phyloP scores from a whole-genome alignment of 2,888 invertebrate species.

The Iphiclides podalirius region DNA sequence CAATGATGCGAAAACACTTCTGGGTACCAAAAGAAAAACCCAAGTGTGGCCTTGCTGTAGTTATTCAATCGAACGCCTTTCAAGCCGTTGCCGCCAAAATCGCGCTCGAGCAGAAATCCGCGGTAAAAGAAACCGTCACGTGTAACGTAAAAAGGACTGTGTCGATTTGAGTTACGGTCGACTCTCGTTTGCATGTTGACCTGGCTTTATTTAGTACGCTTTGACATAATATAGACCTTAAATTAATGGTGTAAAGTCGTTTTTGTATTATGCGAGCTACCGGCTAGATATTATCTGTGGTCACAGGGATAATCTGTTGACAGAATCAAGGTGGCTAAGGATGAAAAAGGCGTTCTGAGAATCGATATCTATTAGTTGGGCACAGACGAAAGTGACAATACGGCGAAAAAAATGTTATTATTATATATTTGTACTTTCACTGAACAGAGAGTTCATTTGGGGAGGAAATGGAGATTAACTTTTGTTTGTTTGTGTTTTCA shows the following conservation, averaged over 20 bases:
- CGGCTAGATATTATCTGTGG: slow-evolving; percentile 36
- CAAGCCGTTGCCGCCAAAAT: slow-evolving; percentile 48
- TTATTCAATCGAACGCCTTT: slow-evolving; percentile 75
- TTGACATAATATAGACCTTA: slow-evolving; percentile 17
- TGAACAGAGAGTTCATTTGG: slow-evolving; percentile 9
- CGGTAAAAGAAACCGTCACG: slow-evolving; percentile 22
- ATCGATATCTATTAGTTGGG: slow-evolving; percentile 36
- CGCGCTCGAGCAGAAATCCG: slow-evolving; percentile 54
- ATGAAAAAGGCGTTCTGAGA: slow-evolving; percentile 48
- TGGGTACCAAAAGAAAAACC: slow-evolving; percentile 32
- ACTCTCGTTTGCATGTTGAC: background rate
- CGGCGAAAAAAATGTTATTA: slow-evolving; percentile 24
- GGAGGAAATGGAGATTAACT: slow-evolving; percentile 6
- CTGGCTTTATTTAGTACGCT: background rate
- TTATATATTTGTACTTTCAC: slow-evolving; percentile 18
- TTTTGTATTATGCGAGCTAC: background rate
- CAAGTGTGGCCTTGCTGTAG: slow-evolving; percentile 33
- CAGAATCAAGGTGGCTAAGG: slow-evolving; percentile 53
- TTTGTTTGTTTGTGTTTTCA: background rate
- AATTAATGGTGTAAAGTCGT: background rate
- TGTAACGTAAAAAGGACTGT: slow-evolving; percentile 4
- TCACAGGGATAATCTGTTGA: slow-evolving; percentile 73
- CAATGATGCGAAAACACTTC: slow-evolving; percentile 60
- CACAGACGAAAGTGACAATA: slow-evolving; percentile 53
- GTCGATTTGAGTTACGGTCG: background rate